Base-by-base conservation (phyloP, 2,113 vertebrate genomes). In the Centrocercus urophasianus region DNA sequence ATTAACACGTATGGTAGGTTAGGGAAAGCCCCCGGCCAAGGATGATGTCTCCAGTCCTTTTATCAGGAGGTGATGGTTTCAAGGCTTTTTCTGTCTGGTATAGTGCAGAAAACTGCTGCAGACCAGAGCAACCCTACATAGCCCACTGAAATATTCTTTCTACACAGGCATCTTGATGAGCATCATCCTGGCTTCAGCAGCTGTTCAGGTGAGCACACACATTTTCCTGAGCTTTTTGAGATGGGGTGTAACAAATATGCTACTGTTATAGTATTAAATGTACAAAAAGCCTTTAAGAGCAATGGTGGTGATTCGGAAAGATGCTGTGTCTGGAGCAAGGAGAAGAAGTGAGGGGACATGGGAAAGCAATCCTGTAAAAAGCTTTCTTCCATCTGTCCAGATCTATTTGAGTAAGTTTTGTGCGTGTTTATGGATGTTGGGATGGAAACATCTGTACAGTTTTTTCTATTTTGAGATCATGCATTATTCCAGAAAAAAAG, bases 361-460 rank as follows among this genome's bases (percentile, higher is more conserved):
- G 54, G 24, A 86, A 72, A 72, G 4, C 12, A 52, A 52, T 48
- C 59, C 27, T 45, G 24, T 12, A 0, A 2, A 87, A 15, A 57
- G 0, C 8, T 24, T 72, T 14, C 28, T 65, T 79, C 34, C 74
- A 42, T 52, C 73, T 81, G 28, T 25, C 32, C 71, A 54, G 48
- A 57, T n/a, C 28, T 56, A 43, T 0, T 1, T 0, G 2, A 79
- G 32, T 12, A 74, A 50, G 36, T 0, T 0, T 30, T 32, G 5
- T 42, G 25, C 77, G 17, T 67, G 16, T 56, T 81, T 69, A 22
- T 11, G 32, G 77, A 66, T 22, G 21, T 13, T 28, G 61, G 38
- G 61, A 8, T 13, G 16, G 52, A 91, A 30, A 61, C 40, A 8
- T 36, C 30, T 77, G 17, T 25, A 22, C 1, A 0, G 5, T 16